Evolutionary conservation across 2,888 invertebrate species (phyloP).

Genomic region (Pandemis corylana): DNA sequence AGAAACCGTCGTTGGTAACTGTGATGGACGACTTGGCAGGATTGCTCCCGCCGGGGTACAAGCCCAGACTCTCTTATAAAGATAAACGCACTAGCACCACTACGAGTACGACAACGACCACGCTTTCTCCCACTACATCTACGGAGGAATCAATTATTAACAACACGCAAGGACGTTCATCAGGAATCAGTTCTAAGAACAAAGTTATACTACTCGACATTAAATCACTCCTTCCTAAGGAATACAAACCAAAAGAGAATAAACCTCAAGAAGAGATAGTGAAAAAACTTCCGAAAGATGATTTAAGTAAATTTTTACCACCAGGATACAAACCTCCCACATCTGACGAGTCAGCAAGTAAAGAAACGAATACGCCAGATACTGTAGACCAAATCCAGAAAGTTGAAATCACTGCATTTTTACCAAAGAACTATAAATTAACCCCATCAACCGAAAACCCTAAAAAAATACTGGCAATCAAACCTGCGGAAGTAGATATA

Average conservation of each 20-base stretch:
- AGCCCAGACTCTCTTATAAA: slow-evolving; percentile 80
- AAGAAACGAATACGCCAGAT: slow-evolving; percentile 62
- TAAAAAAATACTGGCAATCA: slow-evolving; percentile 57
- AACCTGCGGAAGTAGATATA: slow-evolving; percentile 76
- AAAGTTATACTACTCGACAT: slow-evolving; percentile 84
- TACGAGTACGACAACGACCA: slow-evolving; percentile 57
- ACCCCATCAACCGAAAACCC: slow-evolving; percentile 65
- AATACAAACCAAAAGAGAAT: slow-evolving; percentile 79
- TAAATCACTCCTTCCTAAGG: slow-evolving; percentile 82
- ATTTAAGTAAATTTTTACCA: slow-evolving; percentile 87
- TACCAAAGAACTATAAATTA: slow-evolving; percentile 87
- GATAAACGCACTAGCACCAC: slow-evolving; percentile 83
- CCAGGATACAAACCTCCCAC: slow-evolving; percentile 85
- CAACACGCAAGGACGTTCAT: slow-evolving; percentile 79
- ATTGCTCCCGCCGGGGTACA: slow-evolving; percentile 87
- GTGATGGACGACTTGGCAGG: slow-evolving; percentile 86
- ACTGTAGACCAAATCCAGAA: slow-evolving; percentile 64
- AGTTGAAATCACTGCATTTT: slow-evolving; percentile 83
- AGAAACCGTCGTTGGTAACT: slow-evolving; percentile 75
- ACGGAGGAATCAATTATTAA: slow-evolving; percentile 63
- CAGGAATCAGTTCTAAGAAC: slow-evolving; percentile 84
- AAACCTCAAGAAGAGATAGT: slow-evolving; percentile 71
- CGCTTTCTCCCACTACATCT: slow-evolving; percentile 48
- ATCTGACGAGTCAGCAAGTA: slow-evolving; percentile 61
- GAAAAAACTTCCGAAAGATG: slow-evolving; percentile 82